Conservation (phyloP, 2,797 vertebrate genomes). For the Pithecia hirsuta region DNA sequence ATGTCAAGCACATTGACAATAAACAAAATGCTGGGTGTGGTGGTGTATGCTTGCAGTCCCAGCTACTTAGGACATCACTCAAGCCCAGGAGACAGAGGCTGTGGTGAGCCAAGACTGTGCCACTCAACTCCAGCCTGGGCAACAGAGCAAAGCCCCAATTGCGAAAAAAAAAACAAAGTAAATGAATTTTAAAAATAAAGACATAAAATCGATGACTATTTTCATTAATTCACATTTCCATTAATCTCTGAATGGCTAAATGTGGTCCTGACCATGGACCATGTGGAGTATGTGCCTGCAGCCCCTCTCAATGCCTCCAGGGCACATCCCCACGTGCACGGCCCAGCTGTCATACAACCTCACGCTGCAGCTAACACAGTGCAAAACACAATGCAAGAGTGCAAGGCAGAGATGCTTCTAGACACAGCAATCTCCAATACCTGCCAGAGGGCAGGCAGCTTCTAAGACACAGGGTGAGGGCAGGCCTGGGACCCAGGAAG, state of each 20-base stretch:
- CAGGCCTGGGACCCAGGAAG: neutral
- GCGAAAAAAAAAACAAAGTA: neutral
- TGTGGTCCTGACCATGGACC: too few species aligned
- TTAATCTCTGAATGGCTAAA: neutral
- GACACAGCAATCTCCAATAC: fast-evolving
- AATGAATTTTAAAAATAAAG: neutral
- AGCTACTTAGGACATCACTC: neutral
- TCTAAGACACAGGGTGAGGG: neutral
- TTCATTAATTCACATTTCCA: neutral
- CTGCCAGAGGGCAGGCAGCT: too few species aligned
- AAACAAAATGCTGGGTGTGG: neutral
- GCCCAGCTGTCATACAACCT: neutral
- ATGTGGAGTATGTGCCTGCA: neutral
- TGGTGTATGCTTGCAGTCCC: neutral
- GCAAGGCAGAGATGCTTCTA: neutral
- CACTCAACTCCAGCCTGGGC: neutral
- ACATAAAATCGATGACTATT: neutral
- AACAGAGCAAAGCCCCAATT: neutral
- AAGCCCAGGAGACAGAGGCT: neutral
- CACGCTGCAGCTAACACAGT: neutral
- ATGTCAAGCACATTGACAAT: neutral
- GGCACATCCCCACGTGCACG: fast-evolving
- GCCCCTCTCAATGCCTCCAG: fast-evolving
- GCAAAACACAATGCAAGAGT: neutral
- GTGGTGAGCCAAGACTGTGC: neutral